Evolutionary conservation across 2,888 invertebrate genomes (phyloP), one percentile per base, ranked within the genome.

Genomic region (Dermolepida albohirtum): DNA sequence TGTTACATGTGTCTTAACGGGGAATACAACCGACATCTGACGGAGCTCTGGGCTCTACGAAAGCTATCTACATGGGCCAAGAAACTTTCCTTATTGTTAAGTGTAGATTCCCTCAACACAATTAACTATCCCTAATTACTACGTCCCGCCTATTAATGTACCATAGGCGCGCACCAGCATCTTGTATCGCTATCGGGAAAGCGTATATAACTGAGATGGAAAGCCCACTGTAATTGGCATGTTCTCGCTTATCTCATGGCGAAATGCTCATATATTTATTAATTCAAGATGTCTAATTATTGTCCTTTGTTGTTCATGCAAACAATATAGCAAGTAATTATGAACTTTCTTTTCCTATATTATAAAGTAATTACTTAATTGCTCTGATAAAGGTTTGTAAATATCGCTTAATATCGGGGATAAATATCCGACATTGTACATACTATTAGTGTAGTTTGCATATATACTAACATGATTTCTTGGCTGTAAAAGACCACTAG

Each of bases 51-150:
- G 6, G 34, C 34, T 47, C 29, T 16, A 47, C 47, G 47, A 47
- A 29, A 62, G 47, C 59, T 62, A 47, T 62, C 34, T 62, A 5
- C 47, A 34, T 16, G 34, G 47, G 11, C 47, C 47, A 62, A 62
- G 59, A 47, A 62, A 49, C 47, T 62, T 47, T 62, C 59, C 59
- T 59, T 59, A 59, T 59, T 59, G 44, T 59, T 59, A 29, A 47
- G 44, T 34, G 34, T 27, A 29, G 34, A 59, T 44, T 44, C 59
- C 29, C 49, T 62, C 47, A 17, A 34, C 34, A 34, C 34, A 62
- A 47, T 62, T 62, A 62, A 47, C 59, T 62, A 62, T 62, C 47
- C 59, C 47, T 62, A 62, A 62, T 62, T 62, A 62, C 59, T 34
- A 14, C 34, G n/a, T 17, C 11, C 44, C 29, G 29, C 59, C 47